Base-by-base conservation (phyloP, 2,888 invertebrate species). In the Heliconius charithonia region DNA sequence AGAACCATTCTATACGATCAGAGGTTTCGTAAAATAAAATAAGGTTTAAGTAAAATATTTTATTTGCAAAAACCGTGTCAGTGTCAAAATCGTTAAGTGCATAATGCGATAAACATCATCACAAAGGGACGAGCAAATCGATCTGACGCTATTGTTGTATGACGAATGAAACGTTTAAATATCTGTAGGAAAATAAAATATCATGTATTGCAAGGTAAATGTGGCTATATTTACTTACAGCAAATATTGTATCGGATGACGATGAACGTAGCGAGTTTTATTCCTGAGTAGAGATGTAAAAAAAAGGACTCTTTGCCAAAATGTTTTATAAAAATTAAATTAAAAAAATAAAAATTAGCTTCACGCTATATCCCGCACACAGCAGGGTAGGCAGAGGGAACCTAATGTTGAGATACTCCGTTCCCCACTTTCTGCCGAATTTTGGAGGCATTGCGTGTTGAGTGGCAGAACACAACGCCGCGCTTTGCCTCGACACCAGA, bases 21-120 rank as follows among this genome's bases (percentile, higher is more conserved):
- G 0, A 7, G 22, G 51, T 19, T 51, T 22, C 19, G 6, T 22
- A 51, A n/a, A n/a, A n/a, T n/a, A n/a, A n/a, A n/a, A n/a, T n/a
- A n/a, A n/a, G n/a, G n/a, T n/a, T 59, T n/a, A 29, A 32, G 19
- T 56, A 16, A 63, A 67, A 72, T 51, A 63, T 76, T 70, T 76
- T 67, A 76, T 76, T 56, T 73, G n/a, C 37, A 69, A 75, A 51
- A 73, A 63, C 73, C 80, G 63, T 76, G 72, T 76, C 74, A 76
- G 59, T 74, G 73, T 79, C 79, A 80, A 65, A 75, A 67, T n/a
- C 56, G 63, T 67, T 74, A 71, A 72, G 77, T 77, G 76, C 77
- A 79, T 74, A 79, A 76, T 73, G 37, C 32, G 79, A 75, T 79
- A 74, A 76, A 65, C 63, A 82, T 81, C 79, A 75, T 75, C 69